These are phyloP conservation scores for Psittacula echo DNA, from an alignment of 2,797 vertebrate species.

Conservation along the genomic window DNA sequence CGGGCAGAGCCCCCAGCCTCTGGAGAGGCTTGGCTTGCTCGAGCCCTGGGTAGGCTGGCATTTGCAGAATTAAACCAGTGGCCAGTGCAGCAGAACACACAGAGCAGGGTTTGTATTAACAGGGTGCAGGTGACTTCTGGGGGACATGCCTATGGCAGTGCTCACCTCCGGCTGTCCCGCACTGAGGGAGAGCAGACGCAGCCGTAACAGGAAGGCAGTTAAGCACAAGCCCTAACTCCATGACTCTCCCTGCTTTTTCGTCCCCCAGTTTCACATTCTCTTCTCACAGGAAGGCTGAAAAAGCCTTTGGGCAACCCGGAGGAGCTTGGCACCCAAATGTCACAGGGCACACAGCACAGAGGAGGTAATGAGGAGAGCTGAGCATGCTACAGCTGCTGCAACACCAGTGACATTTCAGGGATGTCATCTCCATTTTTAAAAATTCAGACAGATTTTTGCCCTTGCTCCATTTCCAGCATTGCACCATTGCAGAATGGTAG, in stretches of 20 bases:
- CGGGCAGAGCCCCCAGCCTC: background rate
- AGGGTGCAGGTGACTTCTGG: background rate
- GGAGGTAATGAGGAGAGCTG: background rate
- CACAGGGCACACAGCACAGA: background rate
- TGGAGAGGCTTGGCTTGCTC: background rate
- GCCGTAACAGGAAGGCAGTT: background rate
- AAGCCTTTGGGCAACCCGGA: background rate
- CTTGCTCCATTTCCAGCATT: background rate
- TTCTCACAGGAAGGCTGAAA: background rate
- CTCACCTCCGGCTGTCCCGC: background rate
- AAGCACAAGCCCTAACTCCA: background rate
- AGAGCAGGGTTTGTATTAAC: background rate
- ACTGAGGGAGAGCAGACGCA: accelerated
- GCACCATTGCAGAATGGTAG: background rate
- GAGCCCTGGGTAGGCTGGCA: accelerated
- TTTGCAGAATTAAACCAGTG: background rate
- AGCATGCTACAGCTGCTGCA: background rate
- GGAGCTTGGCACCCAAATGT: background rate
- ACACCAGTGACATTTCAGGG: background rate
- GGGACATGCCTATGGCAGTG: background rate
- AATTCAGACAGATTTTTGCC: background rate
- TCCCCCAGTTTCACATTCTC: background rate
- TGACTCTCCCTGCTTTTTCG: background rate
- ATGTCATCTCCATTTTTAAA: background rate
- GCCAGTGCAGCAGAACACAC: background rate